Evolutionary conservation across 2,888 invertebrate genomes (phyloP).

Genomic region (Hemistola chrysoprasaria): DNA sequence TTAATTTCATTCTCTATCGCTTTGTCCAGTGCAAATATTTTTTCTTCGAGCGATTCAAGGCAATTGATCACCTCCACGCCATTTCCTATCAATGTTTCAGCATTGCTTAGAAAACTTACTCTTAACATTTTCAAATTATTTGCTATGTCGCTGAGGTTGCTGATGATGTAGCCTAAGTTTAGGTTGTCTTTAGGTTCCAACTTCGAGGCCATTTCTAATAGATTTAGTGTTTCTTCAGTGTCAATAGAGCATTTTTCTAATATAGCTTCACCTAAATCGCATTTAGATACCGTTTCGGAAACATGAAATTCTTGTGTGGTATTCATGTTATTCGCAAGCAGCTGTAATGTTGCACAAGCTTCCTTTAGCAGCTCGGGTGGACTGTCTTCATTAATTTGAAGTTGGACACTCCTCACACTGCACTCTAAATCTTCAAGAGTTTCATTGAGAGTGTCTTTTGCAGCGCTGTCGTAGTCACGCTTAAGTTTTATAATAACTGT

Average conservation of each 20-base stretch:
- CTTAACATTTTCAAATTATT: conserved; percentile 54
- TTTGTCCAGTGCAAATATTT: conserved; percentile 62
- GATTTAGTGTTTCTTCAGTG: conserved; percentile 52
- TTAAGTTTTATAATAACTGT: conserved; percentile 72
- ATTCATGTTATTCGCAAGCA: conserved; percentile 59
- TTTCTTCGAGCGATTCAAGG: conserved; percentile 70
- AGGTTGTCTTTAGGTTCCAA: conserved; percentile 45
- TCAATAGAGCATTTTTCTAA: conserved; percentile 52
- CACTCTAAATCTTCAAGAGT: conserved; percentile 78
- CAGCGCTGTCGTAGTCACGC: conserved; percentile 57
- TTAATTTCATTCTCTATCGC: conserved; percentile 42
- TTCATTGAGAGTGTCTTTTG: conserved; percentile 67
- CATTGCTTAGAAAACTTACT: conserved; percentile 45
- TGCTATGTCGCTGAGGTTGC: conserved; percentile 45
- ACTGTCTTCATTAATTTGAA: conserved; percentile 69
- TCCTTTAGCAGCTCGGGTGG: conserved; percentile 63
- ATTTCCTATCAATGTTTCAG: conserved; percentile 62
- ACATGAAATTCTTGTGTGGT: conserved; percentile 44
- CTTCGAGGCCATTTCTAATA: conserved; percentile 68
- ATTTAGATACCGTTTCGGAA: conserved; percentile 28
- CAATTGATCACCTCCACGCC: conserved; percentile 63
- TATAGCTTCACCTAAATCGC: conserved; percentile 34
- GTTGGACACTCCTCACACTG: conserved; percentile 74
- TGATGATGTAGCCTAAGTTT: conserved; percentile 39
- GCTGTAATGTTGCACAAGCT: conserved; percentile 65